Conservation (phyloP, 2,888 invertebrate genomes). For the Agriopis aurantiaria region DNA sequence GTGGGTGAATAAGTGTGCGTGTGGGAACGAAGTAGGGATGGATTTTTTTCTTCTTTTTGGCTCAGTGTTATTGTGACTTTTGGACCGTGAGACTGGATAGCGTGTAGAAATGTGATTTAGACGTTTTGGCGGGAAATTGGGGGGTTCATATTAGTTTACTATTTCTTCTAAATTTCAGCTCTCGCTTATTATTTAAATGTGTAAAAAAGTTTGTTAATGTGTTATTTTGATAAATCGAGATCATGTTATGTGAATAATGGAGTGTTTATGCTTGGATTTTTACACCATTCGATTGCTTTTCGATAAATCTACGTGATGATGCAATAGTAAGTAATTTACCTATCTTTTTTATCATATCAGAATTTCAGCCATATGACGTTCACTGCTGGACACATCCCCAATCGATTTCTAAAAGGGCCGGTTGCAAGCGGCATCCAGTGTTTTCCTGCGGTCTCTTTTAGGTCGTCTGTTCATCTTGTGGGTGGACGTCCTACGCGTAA, state of each 20-base stretch:
- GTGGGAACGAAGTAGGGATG: conserved; percentile 64
- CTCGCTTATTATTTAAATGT: conserved; percentile 1
- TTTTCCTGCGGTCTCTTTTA: too few species aligned
- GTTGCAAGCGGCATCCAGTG: too few species aligned
- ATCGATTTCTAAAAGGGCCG: too few species aligned
- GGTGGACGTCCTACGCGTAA: too few species aligned
- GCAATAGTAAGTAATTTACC: conserved; percentile 69
- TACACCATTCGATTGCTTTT: conserved; percentile 51
- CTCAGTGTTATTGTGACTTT: conserved; percentile 65
- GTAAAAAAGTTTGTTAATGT: conserved; percentile 16
- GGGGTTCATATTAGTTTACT: conserved; percentile 35
- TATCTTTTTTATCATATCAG: neutral
- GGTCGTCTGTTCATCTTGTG: too few species aligned
- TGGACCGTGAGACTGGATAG: conserved; percentile 60
- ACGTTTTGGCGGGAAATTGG: conserved; percentile 75
- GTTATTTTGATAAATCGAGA: conserved; percentile 33
- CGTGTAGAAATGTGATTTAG: conserved; percentile 60
- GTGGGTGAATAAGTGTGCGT: conserved; percentile 59
- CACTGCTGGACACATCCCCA: too few species aligned
- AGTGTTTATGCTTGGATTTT: conserved; percentile 52
- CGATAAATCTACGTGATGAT: conserved; percentile 76
- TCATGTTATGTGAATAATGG: conserved; percentile 66
- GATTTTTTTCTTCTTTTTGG: conserved; percentile 53
- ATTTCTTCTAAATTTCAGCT: conserved; percentile 15
- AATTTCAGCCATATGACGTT: too few species aligned